Conservation (phyloP, 2,113 vertebrate genomes). For the Eublepharis macularius region DNA sequence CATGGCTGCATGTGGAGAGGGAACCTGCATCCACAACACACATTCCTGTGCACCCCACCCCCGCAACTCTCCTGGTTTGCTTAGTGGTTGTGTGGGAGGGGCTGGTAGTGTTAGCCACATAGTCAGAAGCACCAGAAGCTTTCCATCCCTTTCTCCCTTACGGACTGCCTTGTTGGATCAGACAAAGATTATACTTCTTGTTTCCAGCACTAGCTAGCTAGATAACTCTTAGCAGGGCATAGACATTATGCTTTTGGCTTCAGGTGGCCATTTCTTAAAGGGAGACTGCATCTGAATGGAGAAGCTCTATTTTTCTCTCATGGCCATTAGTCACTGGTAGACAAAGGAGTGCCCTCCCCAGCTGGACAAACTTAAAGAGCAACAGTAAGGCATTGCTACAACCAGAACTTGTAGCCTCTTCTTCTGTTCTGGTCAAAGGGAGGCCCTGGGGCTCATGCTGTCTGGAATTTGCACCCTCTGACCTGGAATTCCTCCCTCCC, state of each 20-base stretch:
- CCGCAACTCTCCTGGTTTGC: neutral
- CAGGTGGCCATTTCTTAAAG: too few relatives aligned
- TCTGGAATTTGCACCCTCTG: too few relatives aligned
- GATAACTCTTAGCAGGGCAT: neutral
- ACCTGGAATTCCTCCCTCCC: neutral
- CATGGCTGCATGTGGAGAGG: neutral
- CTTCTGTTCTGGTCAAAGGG: too few relatives aligned
- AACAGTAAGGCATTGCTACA: too few relatives aligned
- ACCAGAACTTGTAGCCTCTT: neutral
- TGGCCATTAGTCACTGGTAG: neutral
- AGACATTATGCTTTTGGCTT: too few relatives aligned
- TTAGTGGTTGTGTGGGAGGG: neutral
- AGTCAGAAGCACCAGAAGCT: neutral
- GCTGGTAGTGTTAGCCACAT: neutral
- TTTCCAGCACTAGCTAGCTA: neutral
- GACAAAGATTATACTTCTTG: neutral
- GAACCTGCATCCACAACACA: too few relatives aligned
- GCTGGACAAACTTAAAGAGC: neutral
- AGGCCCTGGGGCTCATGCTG: too few relatives aligned
- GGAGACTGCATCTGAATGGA: neutral
- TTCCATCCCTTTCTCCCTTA: neutral
- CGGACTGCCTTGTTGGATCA: neutral
- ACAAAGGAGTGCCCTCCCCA: neutral
- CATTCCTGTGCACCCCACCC: neutral
- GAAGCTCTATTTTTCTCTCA: neutral